phyloP scores from a whole-genome alignment of 2,113 vertebrate genomes.

The Athene noctua region DNA sequence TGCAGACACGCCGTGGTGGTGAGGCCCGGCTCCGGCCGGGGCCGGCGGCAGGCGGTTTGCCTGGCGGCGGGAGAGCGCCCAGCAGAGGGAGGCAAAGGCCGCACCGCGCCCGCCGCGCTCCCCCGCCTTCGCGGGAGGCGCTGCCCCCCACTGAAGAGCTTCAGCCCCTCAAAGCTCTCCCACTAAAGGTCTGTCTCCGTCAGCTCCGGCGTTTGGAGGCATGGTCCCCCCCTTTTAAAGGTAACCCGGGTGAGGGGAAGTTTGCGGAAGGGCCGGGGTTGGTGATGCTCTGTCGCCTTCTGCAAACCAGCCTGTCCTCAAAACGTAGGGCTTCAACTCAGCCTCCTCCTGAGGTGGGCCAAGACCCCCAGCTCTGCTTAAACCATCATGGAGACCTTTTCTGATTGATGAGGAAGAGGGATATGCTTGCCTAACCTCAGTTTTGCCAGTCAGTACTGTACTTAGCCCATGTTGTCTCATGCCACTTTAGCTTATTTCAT shows the following conservation, averaged over 20 bases:
- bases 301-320: background rate
- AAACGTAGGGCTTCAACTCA: background rate
- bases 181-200: rapidly evolving
- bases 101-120: background rate
- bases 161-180: rapidly evolving
- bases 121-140: no score
- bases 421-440: background rate
- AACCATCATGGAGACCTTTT: background rate
- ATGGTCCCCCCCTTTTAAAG: no score
- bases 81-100: constrained; percentile 66
- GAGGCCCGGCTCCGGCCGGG: background rate
- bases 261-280: rapidly evolving
- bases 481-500: background rate
- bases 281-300: rapidly evolving
- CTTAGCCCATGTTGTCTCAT: rapidly evolving
- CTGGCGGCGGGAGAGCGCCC: background rate
- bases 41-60: rapidly evolving
- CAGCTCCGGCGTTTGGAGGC: background rate
- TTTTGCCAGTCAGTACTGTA: background rate
- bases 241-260: no score
- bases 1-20: rapidly evolving
- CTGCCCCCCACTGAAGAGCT: no score
- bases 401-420: background rate
- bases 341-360: background rate
- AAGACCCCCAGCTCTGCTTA: background rate